These are phyloP conservation scores for Drosophila dunni DNA, from an alignment of 1,140 invertebrate species.

Conservation along the genomic window DNA sequence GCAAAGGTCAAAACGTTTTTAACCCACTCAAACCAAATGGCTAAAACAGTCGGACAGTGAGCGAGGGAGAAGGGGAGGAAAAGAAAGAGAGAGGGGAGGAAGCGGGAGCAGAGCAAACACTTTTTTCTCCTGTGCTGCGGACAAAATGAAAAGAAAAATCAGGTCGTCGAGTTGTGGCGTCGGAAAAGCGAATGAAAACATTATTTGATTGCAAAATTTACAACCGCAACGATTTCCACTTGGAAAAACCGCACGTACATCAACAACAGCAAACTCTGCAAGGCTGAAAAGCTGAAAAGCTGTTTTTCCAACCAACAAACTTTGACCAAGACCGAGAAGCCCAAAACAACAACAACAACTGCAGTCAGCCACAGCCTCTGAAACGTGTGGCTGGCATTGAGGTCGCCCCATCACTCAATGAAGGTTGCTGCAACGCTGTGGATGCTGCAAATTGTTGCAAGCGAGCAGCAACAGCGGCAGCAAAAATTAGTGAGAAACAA, in stretches of 20 bases:
- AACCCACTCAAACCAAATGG: slow-evolving; percentile 45
- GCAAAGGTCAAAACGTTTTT: slow-evolving; percentile 80
- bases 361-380: slow-evolving; percentile 46
- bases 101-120: slow-evolving; percentile 53
- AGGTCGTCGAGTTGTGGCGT: slow-evolving; percentile 62
- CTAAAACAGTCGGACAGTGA: slow-evolving; percentile 1
- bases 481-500: slow-evolving; percentile 45
- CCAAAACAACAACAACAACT: slow-evolving; percentile 49
- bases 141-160: slow-evolving; percentile 79
- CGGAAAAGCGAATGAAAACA: slow-evolving; percentile 78
- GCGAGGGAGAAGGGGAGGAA: neutral
- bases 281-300: slow-evolving; percentile 43
- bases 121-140: slow-evolving; percentile 50
- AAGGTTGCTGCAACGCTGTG: slow-evolving; percentile 66
- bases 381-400: slow-evolving; percentile 79
- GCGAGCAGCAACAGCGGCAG: slow-evolving; percentile 23
- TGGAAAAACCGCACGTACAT: slow-evolving; percentile 71
- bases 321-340: slow-evolving; percentile 82
- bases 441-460: slow-evolving; percentile 76
- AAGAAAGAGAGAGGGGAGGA: neutral
- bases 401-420: slow-evolving; percentile 77
- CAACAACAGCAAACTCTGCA: slow-evolving; percentile 23
- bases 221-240: slow-evolving; percentile 74
- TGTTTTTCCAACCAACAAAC: slow-evolving; percentile 55
- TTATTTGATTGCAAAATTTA: slow-evolving; percentile 80